Conservation (phyloP, 1,140 invertebrate species). For the Zaprionus ghesquierei region DNA sequence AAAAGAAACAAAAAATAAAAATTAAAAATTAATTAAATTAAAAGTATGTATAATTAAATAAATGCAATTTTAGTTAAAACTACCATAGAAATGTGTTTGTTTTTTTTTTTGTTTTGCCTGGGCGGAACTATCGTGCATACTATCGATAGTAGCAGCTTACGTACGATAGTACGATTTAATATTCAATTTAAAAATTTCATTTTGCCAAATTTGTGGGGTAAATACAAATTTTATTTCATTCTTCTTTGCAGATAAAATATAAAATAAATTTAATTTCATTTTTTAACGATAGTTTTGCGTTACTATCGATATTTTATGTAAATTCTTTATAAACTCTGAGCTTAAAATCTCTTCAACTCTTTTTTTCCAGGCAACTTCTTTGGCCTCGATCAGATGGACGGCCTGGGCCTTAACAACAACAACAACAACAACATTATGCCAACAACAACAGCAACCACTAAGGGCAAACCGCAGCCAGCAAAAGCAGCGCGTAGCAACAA, state of each 20-base stretch:
- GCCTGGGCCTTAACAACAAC: conserved; percentile 44
- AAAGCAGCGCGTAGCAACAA: conserved; percentile 22
- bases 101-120: background rate
- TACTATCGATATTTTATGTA: background rate
- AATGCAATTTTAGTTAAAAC: conserved; percentile 80
- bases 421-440: conserved; percentile 53
- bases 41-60: conserved; percentile 72
- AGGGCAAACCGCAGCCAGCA: conserved; percentile 9
- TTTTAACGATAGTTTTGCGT: background rate
- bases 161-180: too few relatives aligned
- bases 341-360: background rate
- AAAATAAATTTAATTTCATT: too few relatives aligned
- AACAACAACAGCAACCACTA: conserved; percentile 16
- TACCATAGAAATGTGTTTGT: conserved; percentile 22
- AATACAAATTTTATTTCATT: too few relatives aligned
- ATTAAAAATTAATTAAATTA: conserved; percentile 69
- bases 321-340: background rate
- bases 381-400: conserved; percentile 58
- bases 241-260: too few relatives aligned
- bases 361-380: conserved; percentile 44
- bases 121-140: background rate
- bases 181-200: too few relatives aligned
- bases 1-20: conserved; percentile 36
- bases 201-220: too few relatives aligned
- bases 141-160: too few relatives aligned